Evolutionary conservation across 2,797 vertebrate genomes (phyloP).

Genomic region (Pyrocephalus nanus): DNA sequence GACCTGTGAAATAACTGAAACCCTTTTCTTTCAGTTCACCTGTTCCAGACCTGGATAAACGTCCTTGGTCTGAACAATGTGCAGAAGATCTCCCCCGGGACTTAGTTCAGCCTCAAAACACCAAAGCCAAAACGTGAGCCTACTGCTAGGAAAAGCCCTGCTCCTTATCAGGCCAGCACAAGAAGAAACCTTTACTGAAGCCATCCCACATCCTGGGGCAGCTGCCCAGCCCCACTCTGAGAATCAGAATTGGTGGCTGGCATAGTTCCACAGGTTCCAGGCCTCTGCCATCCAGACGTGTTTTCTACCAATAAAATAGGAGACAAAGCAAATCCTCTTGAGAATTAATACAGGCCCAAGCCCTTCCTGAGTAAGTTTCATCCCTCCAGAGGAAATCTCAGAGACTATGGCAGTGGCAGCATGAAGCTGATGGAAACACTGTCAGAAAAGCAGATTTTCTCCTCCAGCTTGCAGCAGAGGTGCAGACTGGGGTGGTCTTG

Average conservation of each 20-base stretch:
- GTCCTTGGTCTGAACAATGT: neutral
- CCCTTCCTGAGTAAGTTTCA: neutral
- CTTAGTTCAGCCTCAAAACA: neutral
- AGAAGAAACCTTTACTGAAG: neutral
- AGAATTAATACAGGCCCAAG: neutral
- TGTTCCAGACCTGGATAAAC: neutral
- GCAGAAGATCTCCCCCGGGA: neutral
- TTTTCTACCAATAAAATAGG: neutral
- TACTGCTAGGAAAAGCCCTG: neutral
- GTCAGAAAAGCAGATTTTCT: neutral
- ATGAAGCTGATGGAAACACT: neutral
- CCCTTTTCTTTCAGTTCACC: neutral
- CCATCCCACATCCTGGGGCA: neutral
- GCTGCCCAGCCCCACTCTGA: neutral
- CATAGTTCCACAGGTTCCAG: neutral
- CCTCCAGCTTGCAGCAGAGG: neutral
- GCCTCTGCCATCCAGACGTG: rapidly evolving
- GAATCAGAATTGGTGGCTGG: neutral
- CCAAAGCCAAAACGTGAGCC: neutral
- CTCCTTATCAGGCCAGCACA: neutral
- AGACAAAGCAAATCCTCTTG: neutral
- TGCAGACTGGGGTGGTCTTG: neutral
- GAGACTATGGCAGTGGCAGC: neutral
- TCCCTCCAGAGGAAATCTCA: neutral
- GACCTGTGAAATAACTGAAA: neutral